Evolutionary conservation across 2,797 vertebrate species (phyloP), one percentile per base, ranked within the genome.

Genomic region (Hippocampus kuda): DNA sequence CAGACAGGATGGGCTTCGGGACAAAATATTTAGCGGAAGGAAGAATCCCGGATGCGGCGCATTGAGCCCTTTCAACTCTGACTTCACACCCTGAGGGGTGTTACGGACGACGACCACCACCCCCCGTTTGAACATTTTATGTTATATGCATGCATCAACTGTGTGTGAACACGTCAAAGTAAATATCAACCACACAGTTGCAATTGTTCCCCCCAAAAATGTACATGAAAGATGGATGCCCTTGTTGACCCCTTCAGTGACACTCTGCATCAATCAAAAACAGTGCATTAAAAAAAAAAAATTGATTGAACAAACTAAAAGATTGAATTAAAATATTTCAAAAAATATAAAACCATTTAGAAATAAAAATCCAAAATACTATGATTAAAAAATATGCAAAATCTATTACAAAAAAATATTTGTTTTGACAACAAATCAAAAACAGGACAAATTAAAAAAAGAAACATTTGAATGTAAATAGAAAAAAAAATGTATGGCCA

Each of bases 161-260:
- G 70, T 20, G 65, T 54, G 71, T 79, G 68, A 57, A 26, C 56
- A 26, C 76, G 63, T 74, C 71, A 75, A 42, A 74, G 71, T 91
- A 90, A 90, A 89, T 90, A 87, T 90, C 90, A 87, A 84, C 74
- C 72, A 76, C 86, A 84, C 90, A 90, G 89, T 89, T 90, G 90
- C 82, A 67, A 80, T 80, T 79, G 83, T 89, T 86, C 83, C 82
- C 79, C 75, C 77, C 77, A 88, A 83, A 86, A 86, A 83, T 69
- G 72, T 71, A 77, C n/a, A 70, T 68, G 57, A 60, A 76, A 69
- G 67, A 68, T 74, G 63, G 77, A 68, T 71, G 59, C 49, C 69
- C 44, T 22, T 9, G 68, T 67, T 44, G 68, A 53, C 59, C 69
- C 69, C 71, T 66, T 8, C 51, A 1, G 69, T 44, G 49, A 65